These are phyloP conservation scores for Eretmocerus hayati DNA, from an alignment of 2,888 invertebrate genomes.

Conservation along the genomic window DNA sequence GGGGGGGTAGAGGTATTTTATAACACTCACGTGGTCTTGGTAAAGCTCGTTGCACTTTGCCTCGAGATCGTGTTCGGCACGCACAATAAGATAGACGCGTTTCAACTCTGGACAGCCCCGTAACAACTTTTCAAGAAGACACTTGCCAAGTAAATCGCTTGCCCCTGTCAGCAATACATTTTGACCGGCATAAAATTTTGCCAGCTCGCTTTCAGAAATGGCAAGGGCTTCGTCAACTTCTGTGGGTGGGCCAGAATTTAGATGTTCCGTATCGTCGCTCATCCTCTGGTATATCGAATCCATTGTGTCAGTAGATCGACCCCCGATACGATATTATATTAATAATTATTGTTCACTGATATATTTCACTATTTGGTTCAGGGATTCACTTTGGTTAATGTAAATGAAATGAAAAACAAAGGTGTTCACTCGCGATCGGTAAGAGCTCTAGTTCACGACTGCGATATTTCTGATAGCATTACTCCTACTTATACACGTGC, in stretches of 20 bases:
- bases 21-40: slow-evolving; percentile 23
- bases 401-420: too few relatives aligned
- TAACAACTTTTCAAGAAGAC: slow-evolving; percentile 26
- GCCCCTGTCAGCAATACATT: slow-evolving; percentile 26
- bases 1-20: too few relatives aligned
- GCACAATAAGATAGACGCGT: slow-evolving; percentile 23
- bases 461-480: too few relatives aligned
- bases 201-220: slow-evolving; percentile 27
- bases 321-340: too few relatives aligned
- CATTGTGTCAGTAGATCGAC: too few relatives aligned
- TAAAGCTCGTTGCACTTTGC: slow-evolving; percentile 22
- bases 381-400: too few relatives aligned
- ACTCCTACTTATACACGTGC: too few relatives aligned
- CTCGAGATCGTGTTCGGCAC: slow-evolving; percentile 17
- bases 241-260: too few relatives aligned
- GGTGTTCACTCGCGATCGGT: too few relatives aligned
- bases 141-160: slow-evolving; percentile 26
- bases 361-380: too few relatives aligned
- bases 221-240: slow-evolving; percentile 13
- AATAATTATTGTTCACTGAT: too few relatives aligned
- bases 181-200: slow-evolving; percentile 22
- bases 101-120: slow-evolving; percentile 24
- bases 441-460: too few relatives aligned
- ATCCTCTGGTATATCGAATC: slow-evolving; percentile 13
- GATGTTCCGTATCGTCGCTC: slow-evolving; percentile 11